A percentile compares a stretch with the other conserved stretches of the same genome.
These are phyloP conservation scores for Spondyliosoma cantharus DNA, from an alignment of 2,797 vertebrate genomes.

Conservation along the genomic window DNA sequence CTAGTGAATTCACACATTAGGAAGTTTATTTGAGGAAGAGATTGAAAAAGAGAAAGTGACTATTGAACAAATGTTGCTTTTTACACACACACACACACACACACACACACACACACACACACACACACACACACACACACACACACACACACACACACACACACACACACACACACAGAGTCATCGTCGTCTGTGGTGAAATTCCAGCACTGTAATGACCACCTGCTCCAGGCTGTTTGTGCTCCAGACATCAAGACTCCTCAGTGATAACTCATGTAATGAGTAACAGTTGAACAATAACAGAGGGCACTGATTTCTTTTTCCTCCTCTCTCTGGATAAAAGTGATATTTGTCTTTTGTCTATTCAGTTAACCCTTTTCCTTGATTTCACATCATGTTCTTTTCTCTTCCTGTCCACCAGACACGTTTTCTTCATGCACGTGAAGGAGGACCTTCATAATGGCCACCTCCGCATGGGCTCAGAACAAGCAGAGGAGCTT, in stretches of 20 bases:
- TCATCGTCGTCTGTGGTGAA: slow-evolving; percentile 34
- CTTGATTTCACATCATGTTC: neutral
- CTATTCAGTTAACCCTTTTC: neutral
- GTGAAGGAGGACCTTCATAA: slow-evolving; percentile 96
- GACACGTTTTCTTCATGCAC: slow-evolving; percentile 96
- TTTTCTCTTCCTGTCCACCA: slow-evolving; percentile 60
- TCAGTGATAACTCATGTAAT: neutral
- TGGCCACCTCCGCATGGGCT: slow-evolving; percentile 92
- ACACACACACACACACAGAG: slow-evolving; percentile 17
- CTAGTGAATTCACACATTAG: slow-evolving; percentile 1
- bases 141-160: slow-evolving; percentile 12
- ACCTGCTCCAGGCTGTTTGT: slow-evolving; percentile 37
- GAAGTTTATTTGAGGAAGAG: slow-evolving; percentile 42
- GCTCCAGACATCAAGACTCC: slow-evolving; percentile 1
- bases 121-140: neutral
- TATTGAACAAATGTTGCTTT: slow-evolving; percentile 6
- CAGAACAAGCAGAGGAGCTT: slow-evolving; percentile 93
- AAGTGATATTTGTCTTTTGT: neutral
- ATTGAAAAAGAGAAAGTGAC: slow-evolving; percentile 25
- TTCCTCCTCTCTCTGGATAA: neutral
- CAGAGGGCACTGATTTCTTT: neutral
- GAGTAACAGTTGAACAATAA: neutral
- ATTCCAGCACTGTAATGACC: slow-evolving; percentile 16
- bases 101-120: slow-evolving; percentile 30
- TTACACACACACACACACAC: neutral